These are phyloP conservation scores for Phaethornis superciliosus DNA, from an alignment of 2,113 vertebrate species.

Conservation along the genomic window DNA sequence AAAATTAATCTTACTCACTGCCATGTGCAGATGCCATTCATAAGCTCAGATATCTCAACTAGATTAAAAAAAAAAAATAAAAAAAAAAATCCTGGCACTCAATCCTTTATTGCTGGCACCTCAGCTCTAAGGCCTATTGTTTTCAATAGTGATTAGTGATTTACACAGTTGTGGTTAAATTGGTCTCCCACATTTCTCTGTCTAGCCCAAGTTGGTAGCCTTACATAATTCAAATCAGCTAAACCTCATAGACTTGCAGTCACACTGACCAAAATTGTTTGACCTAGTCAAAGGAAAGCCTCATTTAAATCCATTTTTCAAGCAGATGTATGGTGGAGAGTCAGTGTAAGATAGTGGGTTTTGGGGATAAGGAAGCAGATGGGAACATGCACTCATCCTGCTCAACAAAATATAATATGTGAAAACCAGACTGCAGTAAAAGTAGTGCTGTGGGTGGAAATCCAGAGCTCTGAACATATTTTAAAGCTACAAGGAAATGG, in stretches of 20 bases:
- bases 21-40: background rate
- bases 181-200: background rate
- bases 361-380: conserved; percentile 30
- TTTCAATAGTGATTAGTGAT: background rate
- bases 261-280: background rate
- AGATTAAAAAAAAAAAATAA: background rate
- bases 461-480: background rate
- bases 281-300: background rate
- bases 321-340: background rate
- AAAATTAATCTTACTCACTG: background rate
- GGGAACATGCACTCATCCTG: background rate
- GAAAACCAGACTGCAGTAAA: conserved; percentile 14
- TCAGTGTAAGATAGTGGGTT: background rate
- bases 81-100: background rate
- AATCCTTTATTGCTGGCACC: background rate
- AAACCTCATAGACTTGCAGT: background rate
- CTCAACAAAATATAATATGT: background rate
- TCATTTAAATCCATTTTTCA: background rate
- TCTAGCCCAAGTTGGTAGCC: background rate
- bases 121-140: background rate
- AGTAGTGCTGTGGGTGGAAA: conserved; percentile 28
- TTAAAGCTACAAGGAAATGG: background rate
- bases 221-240: background rate
- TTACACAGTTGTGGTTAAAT: background rate
- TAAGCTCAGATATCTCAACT: background rate